These are phyloP conservation scores for Lordiphosa collinella DNA, from an alignment of 1,140 invertebrate species.

Conservation along the genomic window DNA sequence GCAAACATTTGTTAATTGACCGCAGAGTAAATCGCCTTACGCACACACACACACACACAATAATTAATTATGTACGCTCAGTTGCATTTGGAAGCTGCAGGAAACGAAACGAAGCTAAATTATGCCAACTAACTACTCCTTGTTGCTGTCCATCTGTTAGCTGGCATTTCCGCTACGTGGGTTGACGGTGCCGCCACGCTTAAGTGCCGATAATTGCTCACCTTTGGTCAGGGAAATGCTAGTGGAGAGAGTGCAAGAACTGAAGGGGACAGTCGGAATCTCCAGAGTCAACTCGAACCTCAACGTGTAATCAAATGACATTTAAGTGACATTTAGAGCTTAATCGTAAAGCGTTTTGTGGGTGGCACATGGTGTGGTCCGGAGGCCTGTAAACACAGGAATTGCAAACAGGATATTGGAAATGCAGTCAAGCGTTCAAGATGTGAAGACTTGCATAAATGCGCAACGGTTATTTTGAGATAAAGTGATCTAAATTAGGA, in stretches of 20 bases:
- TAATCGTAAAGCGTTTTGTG: slow-evolving; percentile 40
- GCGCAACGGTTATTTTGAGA: too few species aligned
- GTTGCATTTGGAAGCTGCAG: slow-evolving; percentile 50
- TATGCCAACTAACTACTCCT: slow-evolving; percentile 36
- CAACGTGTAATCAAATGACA: slow-evolving; percentile 54
- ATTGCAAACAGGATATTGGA: slow-evolving; percentile 1
- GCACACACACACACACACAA: slow-evolving; percentile 20
- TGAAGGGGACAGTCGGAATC: slow-evolving; percentile 8
- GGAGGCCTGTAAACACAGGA: background rate
- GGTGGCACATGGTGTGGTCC: background rate
- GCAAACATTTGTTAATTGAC: slow-evolving; percentile 66
- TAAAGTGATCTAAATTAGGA: too few species aligned
- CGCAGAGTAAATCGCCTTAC: slow-evolving; percentile 19
- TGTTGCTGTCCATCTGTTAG: background rate
- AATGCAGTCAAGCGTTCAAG: slow-evolving; percentile 14
- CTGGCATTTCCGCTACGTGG: slow-evolving; percentile 28
- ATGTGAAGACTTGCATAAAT: background rate
- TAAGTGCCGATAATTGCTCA: slow-evolving; percentile 64
- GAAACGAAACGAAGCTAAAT: slow-evolving; percentile 54
- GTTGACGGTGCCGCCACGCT: slow-evolving; percentile 23
- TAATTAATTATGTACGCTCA: slow-evolving; percentile 68
- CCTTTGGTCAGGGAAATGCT: slow-evolving; percentile 21
- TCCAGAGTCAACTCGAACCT: slow-evolving; percentile 16
- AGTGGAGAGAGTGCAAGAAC: background rate
- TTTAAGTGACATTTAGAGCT: slow-evolving; percentile 58